Percentiles rank a stretch among this genome's conserved stretches.
Evolutionary conservation across 2,113 vertebrate genomes (phyloP).

Genomic region (Oostethus manadensis): DNA sequence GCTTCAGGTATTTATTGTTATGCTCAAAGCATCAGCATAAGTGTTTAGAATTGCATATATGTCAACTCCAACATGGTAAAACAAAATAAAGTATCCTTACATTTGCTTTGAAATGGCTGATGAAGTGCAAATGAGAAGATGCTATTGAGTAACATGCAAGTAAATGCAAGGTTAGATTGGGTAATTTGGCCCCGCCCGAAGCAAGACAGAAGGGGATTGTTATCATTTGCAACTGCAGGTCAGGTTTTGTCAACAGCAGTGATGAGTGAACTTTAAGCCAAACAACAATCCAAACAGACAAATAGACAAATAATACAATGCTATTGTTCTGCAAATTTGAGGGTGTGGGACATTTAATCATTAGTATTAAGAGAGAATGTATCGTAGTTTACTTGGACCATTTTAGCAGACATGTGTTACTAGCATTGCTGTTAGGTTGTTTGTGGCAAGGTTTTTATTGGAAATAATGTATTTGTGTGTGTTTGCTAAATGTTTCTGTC

Average conservation of each 20-base stretch:
- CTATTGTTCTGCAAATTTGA: too few species aligned
- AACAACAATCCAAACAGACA: too few species aligned
- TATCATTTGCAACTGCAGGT: too few species aligned
- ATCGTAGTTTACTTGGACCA: background rate
- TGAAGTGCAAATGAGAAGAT: background rate
- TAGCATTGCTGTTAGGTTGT: too few species aligned
- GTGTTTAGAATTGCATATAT: background rate
- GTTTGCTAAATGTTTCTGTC: constrained; percentile 22
- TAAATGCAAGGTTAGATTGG: background rate
- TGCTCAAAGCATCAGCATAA: too few species aligned
- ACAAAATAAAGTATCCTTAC: background rate
- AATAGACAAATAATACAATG: too few species aligned
- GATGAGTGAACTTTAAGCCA: too few species aligned
- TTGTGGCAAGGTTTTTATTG: background rate
- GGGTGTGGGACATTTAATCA: background rate
- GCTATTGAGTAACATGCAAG: background rate
- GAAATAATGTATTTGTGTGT: constrained; percentile 3
- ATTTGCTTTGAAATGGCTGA: background rate
- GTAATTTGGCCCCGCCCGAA: too few species aligned
- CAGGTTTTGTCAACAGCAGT: too few species aligned
- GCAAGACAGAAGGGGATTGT: too few species aligned
- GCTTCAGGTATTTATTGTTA: background rate
- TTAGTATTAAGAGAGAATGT: background rate
- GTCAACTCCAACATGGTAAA: background rate
- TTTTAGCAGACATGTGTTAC: background rate